Percentiles rank a stretch among this genome's conserved stretches.
These are phyloP conservation scores for Troides aeacus DNA, from an alignment of 2,888 invertebrate species.

Conservation along the genomic window DNA sequence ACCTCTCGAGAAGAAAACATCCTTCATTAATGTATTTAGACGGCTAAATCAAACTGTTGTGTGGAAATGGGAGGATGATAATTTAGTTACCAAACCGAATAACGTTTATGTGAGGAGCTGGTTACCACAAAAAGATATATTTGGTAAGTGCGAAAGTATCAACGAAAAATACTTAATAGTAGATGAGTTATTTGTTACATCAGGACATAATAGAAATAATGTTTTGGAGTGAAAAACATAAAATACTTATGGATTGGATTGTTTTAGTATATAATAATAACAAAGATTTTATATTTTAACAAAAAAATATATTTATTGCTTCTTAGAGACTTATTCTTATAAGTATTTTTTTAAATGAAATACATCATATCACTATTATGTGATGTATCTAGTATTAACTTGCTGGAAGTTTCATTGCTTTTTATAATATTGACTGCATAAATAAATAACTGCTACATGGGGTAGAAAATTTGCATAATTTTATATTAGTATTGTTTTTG, in stretches of 20 bases:
- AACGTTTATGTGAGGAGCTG: constrained; percentile 82
- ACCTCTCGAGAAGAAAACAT: constrained; percentile 67
- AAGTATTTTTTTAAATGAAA: too few relatives aligned
- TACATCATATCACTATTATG: too few relatives aligned
- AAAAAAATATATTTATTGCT: constrained; percentile 82
- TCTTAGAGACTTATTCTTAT: too few relatives aligned
- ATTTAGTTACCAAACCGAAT: constrained; percentile 72
- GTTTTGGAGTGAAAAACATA: neutral
- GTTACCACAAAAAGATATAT: constrained; percentile 84
- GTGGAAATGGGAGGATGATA: constrained; percentile 85
- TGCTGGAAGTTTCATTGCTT: too few relatives aligned
- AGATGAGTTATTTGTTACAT: neutral
- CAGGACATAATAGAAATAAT: too few relatives aligned
- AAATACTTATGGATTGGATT: neutral
- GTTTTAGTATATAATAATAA: neutral
- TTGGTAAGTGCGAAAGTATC: constrained; percentile 59
- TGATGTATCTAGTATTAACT: too few relatives aligned
- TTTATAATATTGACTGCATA: constrained; percentile 71
- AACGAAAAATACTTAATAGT: neutral
- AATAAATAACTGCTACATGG: constrained; percentile 48
- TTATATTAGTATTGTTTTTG: too few relatives aligned
- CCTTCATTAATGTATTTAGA: constrained; percentile 78
- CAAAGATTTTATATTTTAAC: constrained; percentile 83
- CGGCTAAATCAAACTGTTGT: constrained; percentile 82
- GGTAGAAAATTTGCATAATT: too few relatives aligned